Evolutionary conservation across 2,797 vertebrate genomes (phyloP).

Genomic region (Harpagifer antarcticus): DNA sequence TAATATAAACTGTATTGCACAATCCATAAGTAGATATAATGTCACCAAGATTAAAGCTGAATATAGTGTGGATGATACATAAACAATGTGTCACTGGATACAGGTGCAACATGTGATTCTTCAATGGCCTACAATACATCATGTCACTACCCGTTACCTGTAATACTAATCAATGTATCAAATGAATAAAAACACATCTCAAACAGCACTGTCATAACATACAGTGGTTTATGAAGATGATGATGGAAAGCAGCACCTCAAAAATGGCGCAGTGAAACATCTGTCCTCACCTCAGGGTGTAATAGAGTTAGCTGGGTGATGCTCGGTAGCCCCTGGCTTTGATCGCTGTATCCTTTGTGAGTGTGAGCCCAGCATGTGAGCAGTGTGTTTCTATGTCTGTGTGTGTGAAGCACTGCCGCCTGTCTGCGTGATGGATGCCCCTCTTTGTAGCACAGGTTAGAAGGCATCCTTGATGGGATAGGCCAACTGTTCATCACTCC

Average conservation of each 20-base stretch:
- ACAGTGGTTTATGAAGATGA: background rate
- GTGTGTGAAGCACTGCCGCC: conserved; percentile 58
- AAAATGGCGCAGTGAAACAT: conserved; percentile 4
- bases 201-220: background rate
- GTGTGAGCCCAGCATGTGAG: conserved; percentile 47
- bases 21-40: too few species aligned
- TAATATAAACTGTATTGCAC: background rate
- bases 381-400: conserved; percentile 52
- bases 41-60: background rate
- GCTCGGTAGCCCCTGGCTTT: conserved; percentile 26
- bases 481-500: conserved; percentile 80
- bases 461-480: conserved; percentile 83
- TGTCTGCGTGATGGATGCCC: conserved; percentile 76
- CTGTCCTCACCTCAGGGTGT: conserved; percentile 9
- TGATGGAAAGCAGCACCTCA: conserved; percentile 9
- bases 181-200: background rate
- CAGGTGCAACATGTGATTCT: background rate
- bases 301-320: conserved; percentile 39
- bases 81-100: background rate
- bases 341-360: conserved; percentile 52
- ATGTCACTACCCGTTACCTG: background rate
- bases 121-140: background rate
- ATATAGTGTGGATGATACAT: background rate
- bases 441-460: conserved; percentile 82
- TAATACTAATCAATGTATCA: too few species aligned